Base-by-base conservation (phyloP, 2,797 vertebrate species). In the Linurgus olivaceus region DNA sequence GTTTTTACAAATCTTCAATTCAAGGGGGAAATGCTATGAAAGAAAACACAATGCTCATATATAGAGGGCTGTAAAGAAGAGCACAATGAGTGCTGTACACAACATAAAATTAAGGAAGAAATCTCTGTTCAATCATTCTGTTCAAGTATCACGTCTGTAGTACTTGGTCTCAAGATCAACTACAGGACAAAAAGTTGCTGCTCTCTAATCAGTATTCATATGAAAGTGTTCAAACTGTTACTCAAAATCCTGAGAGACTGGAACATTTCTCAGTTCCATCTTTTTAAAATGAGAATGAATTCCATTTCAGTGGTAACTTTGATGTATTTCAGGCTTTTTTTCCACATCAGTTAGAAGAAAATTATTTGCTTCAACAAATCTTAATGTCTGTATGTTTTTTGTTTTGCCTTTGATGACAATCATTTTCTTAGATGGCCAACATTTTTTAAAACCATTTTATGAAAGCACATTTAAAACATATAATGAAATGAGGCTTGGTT, bases 181-280 rank as follows among this genome's bases (percentile, higher is more conserved):
- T 51, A 78, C 47, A 91, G 84, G 65, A 93, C 72, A 71, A 77
- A 91, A 88, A 83, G 75, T 65, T 81, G 23, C 12, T 74, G 8
- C 20, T 90, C 9, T 86, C 48, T 89, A 77, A 91, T 90, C 84
- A 86, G 65, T 87, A 94, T 95, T 91, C 78, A 62, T 70, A 48
- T 19, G 62, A 68, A 93, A 75, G 17, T 66, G 26, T 77, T 88
- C 74, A 76, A 81, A 84, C 31, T 71, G 42, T 54, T 91, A 93
- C 52, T 89, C 48, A 78, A 62, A 61, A 84, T 88, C 78, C 94
- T 79, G 28, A 80, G 88, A 92, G 78, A 77, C 38, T 28, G 21
- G 11, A 83, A 87, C 0, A 0, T 4, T 92, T 92, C 57, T 89
- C 50, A 74, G 42, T 73, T 89, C 28, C 47, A 45, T 54, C 58